Evolutionary conservation across 2,797 vertebrate species (phyloP).

Genomic region (Molothrus aeneus): DNA sequence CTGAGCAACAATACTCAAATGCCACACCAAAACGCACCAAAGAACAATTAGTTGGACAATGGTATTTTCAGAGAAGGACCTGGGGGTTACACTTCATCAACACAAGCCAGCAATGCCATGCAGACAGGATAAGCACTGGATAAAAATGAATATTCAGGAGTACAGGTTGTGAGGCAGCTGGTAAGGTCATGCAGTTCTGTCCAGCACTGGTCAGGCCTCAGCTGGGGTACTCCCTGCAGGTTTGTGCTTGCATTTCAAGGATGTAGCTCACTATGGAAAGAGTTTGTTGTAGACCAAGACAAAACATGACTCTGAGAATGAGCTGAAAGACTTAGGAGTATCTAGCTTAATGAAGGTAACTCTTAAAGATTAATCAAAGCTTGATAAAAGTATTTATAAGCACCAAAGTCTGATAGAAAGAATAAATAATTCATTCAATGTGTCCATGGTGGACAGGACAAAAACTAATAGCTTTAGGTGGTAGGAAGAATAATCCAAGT

Average conservation of each 20-base stretch:
- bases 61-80: neutral
- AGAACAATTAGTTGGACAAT: neutral
- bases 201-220: neutral
- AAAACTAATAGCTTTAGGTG: neutral
- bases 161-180: neutral
- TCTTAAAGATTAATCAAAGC: neutral
- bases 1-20: neutral
- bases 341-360: neutral
- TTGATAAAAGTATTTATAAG: neutral
- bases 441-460: neutral
- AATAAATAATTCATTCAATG: neutral
- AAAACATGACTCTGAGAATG: neutral
- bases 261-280: neutral
- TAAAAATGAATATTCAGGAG: neutral
- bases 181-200: neutral
- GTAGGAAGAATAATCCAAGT: neutral
- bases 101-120: neutral
- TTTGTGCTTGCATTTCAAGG: neutral
- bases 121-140: neutral
- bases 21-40: neutral
- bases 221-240: neutral
- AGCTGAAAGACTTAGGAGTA: neutral
- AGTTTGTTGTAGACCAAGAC: neutral
- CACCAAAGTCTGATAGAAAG: neutral
- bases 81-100: neutral